A percentile compares a stretch with the other conserved stretches of the same genome.
Conservation (phyloP, 2,888 invertebrate genomes). For the Agrilus mali region DNA sequence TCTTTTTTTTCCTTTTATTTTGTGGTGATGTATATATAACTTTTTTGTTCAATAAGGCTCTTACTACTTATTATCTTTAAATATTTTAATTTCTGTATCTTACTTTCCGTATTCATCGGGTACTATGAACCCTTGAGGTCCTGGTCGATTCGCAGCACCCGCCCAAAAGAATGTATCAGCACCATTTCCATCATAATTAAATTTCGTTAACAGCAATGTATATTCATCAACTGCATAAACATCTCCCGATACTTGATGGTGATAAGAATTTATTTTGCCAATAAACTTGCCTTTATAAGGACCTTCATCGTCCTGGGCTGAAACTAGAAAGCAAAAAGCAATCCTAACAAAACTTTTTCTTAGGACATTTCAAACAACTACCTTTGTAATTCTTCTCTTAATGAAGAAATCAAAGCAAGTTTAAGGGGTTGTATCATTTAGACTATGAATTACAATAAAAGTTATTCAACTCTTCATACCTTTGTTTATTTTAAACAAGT, state of each 20-base stretch:
- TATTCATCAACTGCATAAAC: slow-evolving; percentile 81
- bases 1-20: too few species aligned
- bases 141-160: slow-evolving; percentile 74
- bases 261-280: slow-evolving; percentile 79
- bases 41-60: too few species aligned
- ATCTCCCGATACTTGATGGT: slow-evolving; percentile 82
- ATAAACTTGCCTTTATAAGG: slow-evolving; percentile 69
- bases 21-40: too few species aligned
- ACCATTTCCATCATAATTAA: slow-evolving; percentile 84
- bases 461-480: too few species aligned
- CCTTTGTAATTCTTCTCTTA: too few species aligned
- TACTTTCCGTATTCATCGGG: slow-evolving; percentile 80
- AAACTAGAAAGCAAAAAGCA: slow-evolving; percentile 10
- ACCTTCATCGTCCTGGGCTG: slow-evolving; percentile 48
- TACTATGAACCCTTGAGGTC: slow-evolving; percentile 84
- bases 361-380: background rate
- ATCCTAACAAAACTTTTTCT: background rate
- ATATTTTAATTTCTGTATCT: too few species aligned
- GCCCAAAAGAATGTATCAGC: slow-evolving; percentile 91
- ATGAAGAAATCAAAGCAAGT: too few species aligned
- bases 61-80: too few species aligned
- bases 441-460: too few species aligned
- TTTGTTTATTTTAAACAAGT: too few species aligned
- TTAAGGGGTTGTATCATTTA: too few species aligned
- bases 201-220: slow-evolving; percentile 65